Evolutionary conservation across 2,797 vertebrate species (phyloP).

Genomic region (Sebastes glaucus): DNA sequence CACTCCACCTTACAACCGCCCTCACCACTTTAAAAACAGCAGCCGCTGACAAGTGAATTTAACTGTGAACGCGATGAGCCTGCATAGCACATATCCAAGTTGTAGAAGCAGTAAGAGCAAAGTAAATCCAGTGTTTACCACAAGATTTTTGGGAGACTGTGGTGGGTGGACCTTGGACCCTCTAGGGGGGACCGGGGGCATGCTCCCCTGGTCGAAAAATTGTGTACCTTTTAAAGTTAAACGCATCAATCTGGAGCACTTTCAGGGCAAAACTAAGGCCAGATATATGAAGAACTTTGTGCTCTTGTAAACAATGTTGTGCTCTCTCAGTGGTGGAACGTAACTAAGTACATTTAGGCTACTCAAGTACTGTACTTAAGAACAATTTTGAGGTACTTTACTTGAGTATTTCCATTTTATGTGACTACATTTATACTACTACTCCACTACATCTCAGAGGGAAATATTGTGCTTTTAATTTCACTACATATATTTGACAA

Average conservation of each 20-base stretch:
- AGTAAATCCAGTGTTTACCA: neutral
- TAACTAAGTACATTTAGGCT: neutral
- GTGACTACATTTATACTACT: neutral
- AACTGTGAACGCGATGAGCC: constrained; percentile 9
- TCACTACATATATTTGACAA: neutral
- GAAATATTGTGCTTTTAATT: neutral
- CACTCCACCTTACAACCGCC: constrained; percentile 8
- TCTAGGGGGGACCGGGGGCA: neutral
- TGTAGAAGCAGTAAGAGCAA: neutral
- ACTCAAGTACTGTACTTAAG: neutral
- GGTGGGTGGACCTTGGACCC: neutral
- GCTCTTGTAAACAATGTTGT: neutral
- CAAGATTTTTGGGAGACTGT: neutral
- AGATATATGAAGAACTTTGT: neutral
- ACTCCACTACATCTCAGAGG: neutral
- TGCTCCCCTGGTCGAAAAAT: neutral
- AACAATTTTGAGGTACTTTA: neutral
- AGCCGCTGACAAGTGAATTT: constrained; percentile 24
- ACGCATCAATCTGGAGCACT: neutral
- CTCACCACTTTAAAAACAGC: constrained; percentile 36
- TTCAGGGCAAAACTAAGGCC: neutral
- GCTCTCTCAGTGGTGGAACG: too few relatives aligned
- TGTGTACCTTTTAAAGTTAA: neutral
- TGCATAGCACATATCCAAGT: constrained; percentile 3
- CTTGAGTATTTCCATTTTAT: neutral